Base-by-base conservation (phyloP, 2,113 vertebrate species). In the Triplophysa rosa region DNA sequence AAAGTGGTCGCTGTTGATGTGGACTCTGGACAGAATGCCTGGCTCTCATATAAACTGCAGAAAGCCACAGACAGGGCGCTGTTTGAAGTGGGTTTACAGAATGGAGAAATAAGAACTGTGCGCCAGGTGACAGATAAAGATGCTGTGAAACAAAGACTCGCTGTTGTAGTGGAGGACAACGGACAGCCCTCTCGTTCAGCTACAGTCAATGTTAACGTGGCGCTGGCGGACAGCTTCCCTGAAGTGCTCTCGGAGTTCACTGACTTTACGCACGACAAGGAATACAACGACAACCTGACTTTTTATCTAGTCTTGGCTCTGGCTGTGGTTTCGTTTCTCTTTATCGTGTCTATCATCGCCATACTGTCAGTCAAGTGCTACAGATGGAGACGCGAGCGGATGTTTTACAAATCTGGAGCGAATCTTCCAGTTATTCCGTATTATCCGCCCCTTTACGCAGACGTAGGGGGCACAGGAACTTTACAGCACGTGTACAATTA, bases 11-110 rank as follows among this genome's bases (percentile, higher is more conserved):
- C 90, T 0, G 80, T 82, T 42, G 80, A 82, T 83, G 82, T 54
- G 59, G 91, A 92, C 63, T 92, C 90, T 0, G 89, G 90, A 6
- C 87, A 90, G 81, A 91, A 92, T 0, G 82, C 90, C 21, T 90
- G 88, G 87, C 80, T 92, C 62, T 91, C 90, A 68, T 92, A 88
- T 66, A 82, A 82, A 78, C 59, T 82, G 8, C 58, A 65, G 33
- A 82, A 78, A 78, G 67, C 74, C 21, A 88, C 86, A 0, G 91
- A 92, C 6, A 83, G 84, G 6, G 87, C 84, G 0, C 69, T 82
- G 61, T 86, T 92, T 85, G 17, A 84, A 76, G 1, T 85, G 78
- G 19, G 80, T 42, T 52, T 64, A 26, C 77, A 86, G 19, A 87
- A 82, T 33, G 87, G 87, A 56, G 87, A 87, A 71, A 80, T 88